Evolutionary conservation across 1,140 invertebrate genomes (phyloP), one percentile per base, ranked within the genome.

Genomic region (Drosophila santomea): DNA sequence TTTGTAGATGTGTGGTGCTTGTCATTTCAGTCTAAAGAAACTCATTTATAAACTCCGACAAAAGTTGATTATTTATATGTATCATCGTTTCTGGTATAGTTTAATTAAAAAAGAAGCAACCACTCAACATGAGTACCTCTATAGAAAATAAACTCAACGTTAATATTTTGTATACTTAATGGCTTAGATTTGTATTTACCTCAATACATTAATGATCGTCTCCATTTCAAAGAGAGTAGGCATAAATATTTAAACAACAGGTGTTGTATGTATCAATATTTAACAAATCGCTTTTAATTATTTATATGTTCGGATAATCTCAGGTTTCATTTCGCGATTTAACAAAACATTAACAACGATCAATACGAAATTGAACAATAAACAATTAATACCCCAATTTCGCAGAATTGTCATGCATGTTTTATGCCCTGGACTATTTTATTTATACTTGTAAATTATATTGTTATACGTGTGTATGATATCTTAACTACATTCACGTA

Each of bases 401-500:
- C 28, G 8, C 0, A 10, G 23, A 38, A 61, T 25, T 48, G 10
- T 28, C 32, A 11, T 54, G 5, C 4, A 8, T 25, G 0, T 25
- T 32, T 71, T 36, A 17, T 59, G 69, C 36, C 11, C 32, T 25
- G 10, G 25, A 41, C 17, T 55, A 25, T 67, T 35, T 69, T 57
- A 36, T 61, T 35, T 41, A 28, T 12, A 55, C 23, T 73, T 38
- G 17, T 54, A 50, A 44, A 55, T 55, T 73, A 12, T 54, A 56
- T 67, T 41, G 32, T 48, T 57, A 25, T 63, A 63, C 15, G 23
- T 55, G n/a, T 51, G 17, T 73, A 32, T 41, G 41, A 64, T 48
- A 74, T 43, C 51, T 60, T 60, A 54, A 60, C 55, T 50, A 60
- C 48, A 55, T 55, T 48, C 28, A 75, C 17, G 35, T 67, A 54